Evolutionary conservation across 2,888 invertebrate species (phyloP), one percentile per base, ranked within the genome.

Genomic region (Isotomurus palustris): DNA sequence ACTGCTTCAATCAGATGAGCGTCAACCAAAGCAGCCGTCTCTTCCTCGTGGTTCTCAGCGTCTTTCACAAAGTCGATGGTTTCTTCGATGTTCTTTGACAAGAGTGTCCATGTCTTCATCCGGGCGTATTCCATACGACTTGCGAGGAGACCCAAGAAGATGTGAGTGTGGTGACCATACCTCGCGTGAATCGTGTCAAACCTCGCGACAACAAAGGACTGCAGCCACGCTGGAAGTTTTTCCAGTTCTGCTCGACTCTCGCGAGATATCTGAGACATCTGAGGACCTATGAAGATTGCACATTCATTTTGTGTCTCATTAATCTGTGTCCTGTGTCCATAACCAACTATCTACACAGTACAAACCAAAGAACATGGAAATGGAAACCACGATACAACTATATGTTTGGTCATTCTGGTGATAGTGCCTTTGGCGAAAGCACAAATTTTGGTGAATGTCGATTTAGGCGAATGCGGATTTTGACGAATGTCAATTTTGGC

Each of bases 161-260:
- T 28, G 10, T 48, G 27, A 2, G 61, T 61, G 27, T 57, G 29
- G 2, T 55, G 27, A n/a, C 53, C 48, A 36, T 57, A 65, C 17
- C 44, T 48, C 21, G 27, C 32, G 6, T 53, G 29, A 24, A 67
- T 58, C 14, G 44, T n/a, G 2, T 47, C 56, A 28, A 56, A 63
- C 36, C 50, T 56, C 10, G 12, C 10, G 17, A 53, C 49, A 8
- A 67, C 53, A 25, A 61, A 54, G 2, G 61, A 41, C 4, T 59
- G 50, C 17, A 67, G 63, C 67, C 67, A 67, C 2, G 58, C 56
- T 5, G 67, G 67, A 4, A 60, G 52, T 28, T 55, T 49, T n/a
- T 54, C 56, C 8, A 67, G 24, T 24, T 58, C 53, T 2, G 19
- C 48, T 32, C 28, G 47, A 8, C 40, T 29, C 24, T 60, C 59